Evolutionary conservation across 2,888 invertebrate species (phyloP), one percentile per base, ranked within the genome.

Genomic region (Microdon myrmicae): DNA sequence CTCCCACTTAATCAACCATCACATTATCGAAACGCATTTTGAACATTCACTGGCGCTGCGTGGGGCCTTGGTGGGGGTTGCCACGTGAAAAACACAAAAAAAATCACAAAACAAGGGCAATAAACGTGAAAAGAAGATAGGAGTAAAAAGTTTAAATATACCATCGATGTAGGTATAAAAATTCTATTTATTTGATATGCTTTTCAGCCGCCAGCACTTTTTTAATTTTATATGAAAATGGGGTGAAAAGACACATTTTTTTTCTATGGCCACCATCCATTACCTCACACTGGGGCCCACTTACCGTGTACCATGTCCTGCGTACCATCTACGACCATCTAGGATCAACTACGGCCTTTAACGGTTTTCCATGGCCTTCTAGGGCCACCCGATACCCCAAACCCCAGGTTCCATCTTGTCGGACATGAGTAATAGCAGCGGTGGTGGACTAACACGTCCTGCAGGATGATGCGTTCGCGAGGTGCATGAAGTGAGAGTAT

Each of bases 1-100:
- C 64, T 56, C 64, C 64, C 58, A 64, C 64, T 64, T 64, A 64
- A 53, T 38, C 56, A 53, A 58, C 64, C 64, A 58, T 58, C 64
- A 64, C 53, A 64, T 64, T 64, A 64, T 58, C 64, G 53, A 41
- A 58, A 51, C 37, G 58, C 64, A 64, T 56, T 64, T 43, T 43
- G 13, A 48, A 47, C 37, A 10, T 25, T n/a, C n/a, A 45, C 25
- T 31, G 51, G 35, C 37, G 35, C 9, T 8, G 32, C 38, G 10
- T 4, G 34, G 6, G 2, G 25, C n/a, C 43, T 25, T 20, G 20
- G 44, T 16, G 54, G 20, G 23, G 41, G 56, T 20, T 37, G 56
- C 41, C 31, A 20, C 39, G 45, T 17, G 51, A 45, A 47, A 58
- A 56, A 37, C 12, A 37, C 43, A 64, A 51, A 56, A 51, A 58